Base-by-base conservation (phyloP, 2,113 vertebrate genomes). In the Pholis gunnellus region DNA sequence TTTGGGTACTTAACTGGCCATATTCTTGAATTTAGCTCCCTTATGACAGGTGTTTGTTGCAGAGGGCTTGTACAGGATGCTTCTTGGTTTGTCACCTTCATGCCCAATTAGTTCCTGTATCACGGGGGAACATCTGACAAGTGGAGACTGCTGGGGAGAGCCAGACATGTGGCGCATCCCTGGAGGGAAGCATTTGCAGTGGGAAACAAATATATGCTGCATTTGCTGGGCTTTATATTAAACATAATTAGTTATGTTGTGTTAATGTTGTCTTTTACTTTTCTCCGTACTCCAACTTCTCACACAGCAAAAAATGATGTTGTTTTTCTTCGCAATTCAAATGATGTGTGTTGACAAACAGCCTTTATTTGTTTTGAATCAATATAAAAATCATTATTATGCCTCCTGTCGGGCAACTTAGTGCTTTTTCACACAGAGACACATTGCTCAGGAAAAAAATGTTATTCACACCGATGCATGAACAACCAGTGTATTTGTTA, bases 1-100 rank as follows among this genome's bases (percentile, higher is more conserved):
- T 46, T 29, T 54, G 15, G 57, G n/a, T 73, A 34, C 74, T 75
- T 61, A 48, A 70, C 38, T 66, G 25, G 38, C 79, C 72, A 65
- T 76, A 79, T 79, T 75, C 48, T 65, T 36, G 68, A 38, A 68
- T 83, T 87, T 67, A 78, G 81, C 82, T 74, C 63, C 56, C 13
- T 90, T 85, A 88, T 90, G 86, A 92, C 91, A 93, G 91, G 76
- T 87, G 80, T 89, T 84, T 89, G 87, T 88, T 88, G 82, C 87
- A 79, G 73, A 87, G 87, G 68, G 80, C 78, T 87, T 87, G 85
- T 90, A 87, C 66, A 52, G 50, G 71, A 90, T 85, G 87, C 87
- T 85, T 91, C 73, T 90, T 86, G 86, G 84, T 91, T 94, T 92
- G 84, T 92, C 87, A 93, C 88, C 86, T 93, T 94, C 90, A 94